A percentile compares a stretch with the other conserved stretches of the same genome.
phyloP scores from a whole-genome alignment of 2,113 vertebrate genomes.

The Fulica atra region DNA sequence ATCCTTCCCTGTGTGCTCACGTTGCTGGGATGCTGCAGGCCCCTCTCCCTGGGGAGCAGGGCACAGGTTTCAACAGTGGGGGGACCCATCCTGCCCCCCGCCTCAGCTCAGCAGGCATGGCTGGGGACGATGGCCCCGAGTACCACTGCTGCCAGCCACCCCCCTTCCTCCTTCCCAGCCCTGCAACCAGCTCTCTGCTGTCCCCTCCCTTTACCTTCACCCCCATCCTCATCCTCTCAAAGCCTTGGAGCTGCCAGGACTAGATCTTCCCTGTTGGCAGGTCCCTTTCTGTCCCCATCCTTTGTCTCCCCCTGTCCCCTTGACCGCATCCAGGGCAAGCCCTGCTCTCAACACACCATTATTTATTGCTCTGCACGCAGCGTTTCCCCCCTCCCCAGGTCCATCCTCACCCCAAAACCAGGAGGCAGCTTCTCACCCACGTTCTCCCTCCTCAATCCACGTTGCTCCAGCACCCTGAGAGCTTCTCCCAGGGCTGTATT shows the following conservation, averaged over 20 bases:
- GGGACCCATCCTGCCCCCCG: neutral
- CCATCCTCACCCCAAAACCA: neutral
- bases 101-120: neutral
- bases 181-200: neutral
- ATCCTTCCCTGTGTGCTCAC: accelerated
- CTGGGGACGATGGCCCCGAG: accelerated
- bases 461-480: neutral
- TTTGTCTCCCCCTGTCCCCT: neutral
- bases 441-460: neutral
- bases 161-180: neutral
- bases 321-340: neutral
- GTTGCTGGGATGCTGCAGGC: neutral
- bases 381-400: neutral
- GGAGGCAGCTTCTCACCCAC: neutral
- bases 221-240: neutral
- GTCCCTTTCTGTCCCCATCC: neutral
- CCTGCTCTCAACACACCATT: neutral
- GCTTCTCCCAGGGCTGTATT: neutral
- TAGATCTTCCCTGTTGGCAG: neutral
- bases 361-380: neutral
- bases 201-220: neutral
- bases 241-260: neutral
- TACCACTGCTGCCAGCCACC: neutral
- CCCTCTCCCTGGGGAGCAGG: neutral
- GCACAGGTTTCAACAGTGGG: accelerated